These are phyloP conservation scores for Eilema caniola DNA, from an alignment of 2,888 invertebrate species.

Conservation along the genomic window DNA sequence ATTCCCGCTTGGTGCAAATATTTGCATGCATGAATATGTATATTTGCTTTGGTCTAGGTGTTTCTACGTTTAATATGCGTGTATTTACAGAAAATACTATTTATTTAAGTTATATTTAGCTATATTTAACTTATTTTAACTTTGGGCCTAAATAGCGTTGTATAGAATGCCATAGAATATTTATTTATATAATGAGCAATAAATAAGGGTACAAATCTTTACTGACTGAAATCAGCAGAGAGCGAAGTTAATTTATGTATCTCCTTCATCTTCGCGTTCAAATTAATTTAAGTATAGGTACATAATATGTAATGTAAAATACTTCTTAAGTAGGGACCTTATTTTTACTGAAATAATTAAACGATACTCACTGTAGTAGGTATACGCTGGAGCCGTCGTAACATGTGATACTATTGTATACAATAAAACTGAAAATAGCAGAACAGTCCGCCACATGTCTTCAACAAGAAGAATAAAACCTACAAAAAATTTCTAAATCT, in stretches of 20 bases:
- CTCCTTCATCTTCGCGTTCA: too few species aligned
- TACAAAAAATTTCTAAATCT: background rate
- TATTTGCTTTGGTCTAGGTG: too few species aligned
- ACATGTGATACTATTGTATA: conserved; percentile 55
- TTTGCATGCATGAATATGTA: too few species aligned
- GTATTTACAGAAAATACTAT: too few species aligned
- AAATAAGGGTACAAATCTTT: background rate
- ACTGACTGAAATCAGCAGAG: background rate
- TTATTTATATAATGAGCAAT: background rate
- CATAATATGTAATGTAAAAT: too few species aligned
- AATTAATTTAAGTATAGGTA: too few species aligned
- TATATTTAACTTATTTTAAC: too few species aligned
- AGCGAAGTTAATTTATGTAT: background rate
- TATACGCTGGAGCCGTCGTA: conserved; percentile 60
- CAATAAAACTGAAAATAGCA: conserved; percentile 42
- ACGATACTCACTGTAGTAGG: conserved; percentile 63
- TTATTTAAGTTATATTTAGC: too few species aligned
- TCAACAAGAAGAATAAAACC: background rate
- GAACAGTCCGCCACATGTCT: conserved; percentile 58
- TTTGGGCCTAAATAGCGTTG: too few species aligned
- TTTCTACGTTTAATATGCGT: too few species aligned
- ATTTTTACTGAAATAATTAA: background rate
- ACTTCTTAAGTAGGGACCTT: background rate
- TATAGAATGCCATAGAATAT: background rate
- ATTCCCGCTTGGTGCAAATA: too few species aligned